Evolutionary conservation across 2,797 vertebrate genomes (phyloP).

Genomic region (Alcedo atthis): DNA sequence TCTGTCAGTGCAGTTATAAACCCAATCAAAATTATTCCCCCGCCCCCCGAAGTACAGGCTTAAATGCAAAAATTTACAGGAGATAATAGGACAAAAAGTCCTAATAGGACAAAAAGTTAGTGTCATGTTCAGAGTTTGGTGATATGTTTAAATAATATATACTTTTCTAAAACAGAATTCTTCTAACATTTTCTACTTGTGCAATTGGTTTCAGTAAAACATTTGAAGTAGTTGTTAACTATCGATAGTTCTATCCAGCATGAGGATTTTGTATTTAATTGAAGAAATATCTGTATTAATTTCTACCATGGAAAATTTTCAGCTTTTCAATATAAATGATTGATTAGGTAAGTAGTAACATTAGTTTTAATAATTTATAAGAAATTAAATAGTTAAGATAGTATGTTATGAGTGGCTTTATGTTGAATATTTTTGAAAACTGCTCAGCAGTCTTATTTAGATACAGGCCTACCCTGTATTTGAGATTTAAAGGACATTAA

Average conservation of each 20-base stretch:
- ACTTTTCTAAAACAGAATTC: slow-evolving; percentile 86
- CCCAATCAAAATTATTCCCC: background rate
- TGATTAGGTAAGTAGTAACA: slow-evolving; percentile 82
- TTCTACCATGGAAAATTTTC: slow-evolving; percentile 73
- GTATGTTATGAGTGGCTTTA: slow-evolving; percentile 38
- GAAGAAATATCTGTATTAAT: slow-evolving; percentile 74
- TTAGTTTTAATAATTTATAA: slow-evolving; percentile 74
- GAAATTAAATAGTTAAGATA: slow-evolving; percentile 63
- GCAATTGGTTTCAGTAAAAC: slow-evolving; percentile 68
- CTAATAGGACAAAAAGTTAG: slow-evolving; percentile 50
- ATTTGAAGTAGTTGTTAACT: slow-evolving; percentile 57
- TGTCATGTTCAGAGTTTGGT: slow-evolving; percentile 85
- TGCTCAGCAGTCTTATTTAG: slow-evolving; percentile 35
- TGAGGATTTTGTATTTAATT: slow-evolving; percentile 66
- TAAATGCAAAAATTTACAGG: slow-evolving; percentile 7
- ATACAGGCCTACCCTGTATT: slow-evolving; percentile 24
- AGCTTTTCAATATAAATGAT: slow-evolving; percentile 80
- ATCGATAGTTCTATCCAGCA: slow-evolving; percentile 69
- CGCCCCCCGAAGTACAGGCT: background rate
- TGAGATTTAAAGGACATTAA: slow-evolving; percentile 34
- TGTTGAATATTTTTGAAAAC: slow-evolving; percentile 54
- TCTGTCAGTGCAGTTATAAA: background rate
- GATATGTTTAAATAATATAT: slow-evolving; percentile 81
- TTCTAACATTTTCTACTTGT: slow-evolving; percentile 75
- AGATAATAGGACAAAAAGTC: slow-evolving; percentile 29